Percentiles rank a stretch among this genome's conserved stretches.
Conservation (phyloP, 2,113 vertebrate species). For the Myotis yumanensis region DNA sequence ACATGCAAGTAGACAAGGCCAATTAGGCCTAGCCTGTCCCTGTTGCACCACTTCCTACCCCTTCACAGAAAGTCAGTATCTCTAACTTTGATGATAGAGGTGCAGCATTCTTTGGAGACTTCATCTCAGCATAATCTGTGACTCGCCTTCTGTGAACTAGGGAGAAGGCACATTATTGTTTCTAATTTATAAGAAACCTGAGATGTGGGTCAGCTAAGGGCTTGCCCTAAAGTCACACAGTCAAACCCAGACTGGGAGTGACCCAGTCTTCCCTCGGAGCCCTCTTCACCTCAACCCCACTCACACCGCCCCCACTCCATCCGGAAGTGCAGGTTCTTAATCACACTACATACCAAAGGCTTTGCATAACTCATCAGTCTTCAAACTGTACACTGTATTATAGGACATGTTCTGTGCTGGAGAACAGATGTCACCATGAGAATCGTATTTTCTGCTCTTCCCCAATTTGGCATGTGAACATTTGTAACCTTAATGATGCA, state of each 20-base stretch:
- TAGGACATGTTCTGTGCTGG: background rate
- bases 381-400: background rate
- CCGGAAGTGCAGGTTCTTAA: background rate
- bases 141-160: background rate
- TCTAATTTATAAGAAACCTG: background rate
- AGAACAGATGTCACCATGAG: constrained; percentile 45
- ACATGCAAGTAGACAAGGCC: background rate
- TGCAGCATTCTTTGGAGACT: background rate
- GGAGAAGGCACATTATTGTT: background rate
- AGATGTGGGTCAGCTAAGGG: background rate
- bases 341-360: background rate
- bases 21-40: background rate
- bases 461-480: background rate
- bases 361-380: constrained; percentile 27
- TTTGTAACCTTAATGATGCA: constrained; percentile 25
- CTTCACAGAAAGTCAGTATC: background rate
- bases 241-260: background rate
- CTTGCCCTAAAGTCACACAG: background rate
- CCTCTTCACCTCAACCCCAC: background rate
- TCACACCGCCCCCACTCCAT: background rate
- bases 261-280: background rate
- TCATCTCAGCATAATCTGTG: background rate
- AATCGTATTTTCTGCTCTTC: constrained; percentile 54
- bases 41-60: background rate
- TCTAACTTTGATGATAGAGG: background rate